phyloP scores from a whole-genome alignment of 2,797 vertebrate genomes.

The Poeciliopsis infans region DNA sequence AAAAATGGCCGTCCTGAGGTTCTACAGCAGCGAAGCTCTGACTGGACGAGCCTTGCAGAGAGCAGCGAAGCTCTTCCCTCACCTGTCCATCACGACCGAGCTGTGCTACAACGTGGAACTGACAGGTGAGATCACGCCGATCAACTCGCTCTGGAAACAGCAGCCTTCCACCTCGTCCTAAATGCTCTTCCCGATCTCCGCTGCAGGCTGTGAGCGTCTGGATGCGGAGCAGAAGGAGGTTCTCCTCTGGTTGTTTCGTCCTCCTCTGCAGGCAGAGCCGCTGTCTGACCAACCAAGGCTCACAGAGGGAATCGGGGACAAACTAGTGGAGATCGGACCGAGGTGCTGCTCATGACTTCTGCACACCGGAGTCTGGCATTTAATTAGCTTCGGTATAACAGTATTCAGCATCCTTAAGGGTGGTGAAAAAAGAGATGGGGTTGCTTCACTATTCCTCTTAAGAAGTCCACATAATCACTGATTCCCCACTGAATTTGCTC shows the following conservation, averaged over 20 bases:
- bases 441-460: background rate
- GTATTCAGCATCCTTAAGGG: background rate
- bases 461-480: background rate
- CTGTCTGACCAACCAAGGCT: slow-evolving; percentile 82
- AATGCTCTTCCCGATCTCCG: slow-evolving; percentile 6
- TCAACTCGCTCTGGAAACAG: background rate
- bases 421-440: background rate
- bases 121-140: slow-evolving; percentile 68
- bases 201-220: slow-evolving; percentile 75
- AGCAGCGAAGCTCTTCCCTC: slow-evolving; percentile 69
- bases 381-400: background rate
- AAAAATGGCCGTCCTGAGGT: slow-evolving; percentile 80
- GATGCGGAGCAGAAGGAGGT: slow-evolving; percentile 74
- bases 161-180: background rate
- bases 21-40: slow-evolving; percentile 78
- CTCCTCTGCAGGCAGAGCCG: slow-evolving; percentile 75
- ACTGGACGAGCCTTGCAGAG: slow-evolving; percentile 65
- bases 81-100: slow-evolving; percentile 74
- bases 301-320: slow-evolving; percentile 66
- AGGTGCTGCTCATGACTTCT: slow-evolving; percentile 71
- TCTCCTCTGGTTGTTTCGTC: slow-evolving; percentile 87
- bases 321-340: slow-evolving; percentile 89
- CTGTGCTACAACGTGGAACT: slow-evolving; percentile 85
- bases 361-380: background rate
- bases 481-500: background rate